These are phyloP conservation scores for Pitta sordida DNA, from an alignment of 2,113 vertebrate genomes.

Conservation along the genomic window DNA sequence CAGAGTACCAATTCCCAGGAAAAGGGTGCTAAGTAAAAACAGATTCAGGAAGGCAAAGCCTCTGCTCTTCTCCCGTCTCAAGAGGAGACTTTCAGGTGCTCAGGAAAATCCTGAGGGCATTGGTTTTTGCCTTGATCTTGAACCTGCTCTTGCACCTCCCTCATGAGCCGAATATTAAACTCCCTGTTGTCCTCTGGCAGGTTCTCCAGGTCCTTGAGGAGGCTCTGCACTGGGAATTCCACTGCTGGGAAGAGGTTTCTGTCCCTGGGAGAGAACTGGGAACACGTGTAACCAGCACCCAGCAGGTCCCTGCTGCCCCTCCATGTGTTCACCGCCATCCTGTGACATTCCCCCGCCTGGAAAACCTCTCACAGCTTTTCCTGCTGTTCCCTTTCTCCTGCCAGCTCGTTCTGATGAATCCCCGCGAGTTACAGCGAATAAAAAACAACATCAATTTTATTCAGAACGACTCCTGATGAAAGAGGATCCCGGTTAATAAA, in stretches of 20 bases:
- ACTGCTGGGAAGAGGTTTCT: not conserved
- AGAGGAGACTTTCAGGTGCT: not conserved
- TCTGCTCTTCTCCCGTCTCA: not conserved
- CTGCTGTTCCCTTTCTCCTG: constrained; percentile 4
- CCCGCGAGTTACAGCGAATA: not conserved
- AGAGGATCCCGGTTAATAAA: not conserved
- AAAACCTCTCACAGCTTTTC: not conserved
- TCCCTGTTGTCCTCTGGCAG: not conserved
- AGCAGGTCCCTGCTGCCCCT: not conserved
- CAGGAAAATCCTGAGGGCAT: not conserved
- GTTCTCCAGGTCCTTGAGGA: not conserved
- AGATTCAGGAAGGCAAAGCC: not conserved
- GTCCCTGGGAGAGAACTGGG: not conserved
- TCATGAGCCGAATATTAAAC: not conserved
- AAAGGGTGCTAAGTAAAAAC: not conserved
- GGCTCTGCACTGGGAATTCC: not conserved
- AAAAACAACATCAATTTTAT: constrained; percentile 5
- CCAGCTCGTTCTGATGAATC: not conserved
- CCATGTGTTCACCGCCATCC: accelerated
- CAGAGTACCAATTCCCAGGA: not conserved
- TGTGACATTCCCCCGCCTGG: not conserved
- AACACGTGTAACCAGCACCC: accelerated
- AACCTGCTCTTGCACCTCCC: not conserved
- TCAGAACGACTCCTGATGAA: not conserved
- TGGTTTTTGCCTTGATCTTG: not conserved